Percentiles rank a stretch among this genome's conserved stretches.
These are phyloP conservation scores for Emmelina monodactyla DNA, from an alignment of 2,888 invertebrate genomes.

Conservation along the genomic window DNA sequence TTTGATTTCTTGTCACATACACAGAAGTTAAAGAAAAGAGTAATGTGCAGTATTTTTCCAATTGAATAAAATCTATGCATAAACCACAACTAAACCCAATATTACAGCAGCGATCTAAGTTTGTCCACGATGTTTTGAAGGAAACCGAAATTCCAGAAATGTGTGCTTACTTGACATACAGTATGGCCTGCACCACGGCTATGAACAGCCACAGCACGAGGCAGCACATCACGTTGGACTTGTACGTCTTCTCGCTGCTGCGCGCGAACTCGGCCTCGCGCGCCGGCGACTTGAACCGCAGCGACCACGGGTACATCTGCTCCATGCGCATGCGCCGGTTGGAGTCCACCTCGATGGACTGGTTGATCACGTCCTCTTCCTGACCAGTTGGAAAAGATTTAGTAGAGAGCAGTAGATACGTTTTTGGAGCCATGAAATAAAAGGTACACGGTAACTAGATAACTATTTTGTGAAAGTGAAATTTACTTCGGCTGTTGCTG, in stretches of 20 bases:
- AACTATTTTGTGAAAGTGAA: too few relatives aligned
- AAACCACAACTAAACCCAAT: too few relatives aligned
- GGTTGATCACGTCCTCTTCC: constrained; percentile 83
- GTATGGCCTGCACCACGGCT: constrained; percentile 77
- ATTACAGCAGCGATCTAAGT: too few relatives aligned
- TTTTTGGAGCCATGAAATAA: too few relatives aligned
- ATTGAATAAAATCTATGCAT: too few relatives aligned
- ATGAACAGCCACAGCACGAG: constrained; percentile 91
- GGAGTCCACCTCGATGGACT: constrained; percentile 87
- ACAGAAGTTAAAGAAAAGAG: too few relatives aligned
- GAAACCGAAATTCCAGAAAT: too few relatives aligned
- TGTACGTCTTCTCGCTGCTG: constrained; percentile 90
- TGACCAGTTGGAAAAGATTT: constrained; percentile 25
- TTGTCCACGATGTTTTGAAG: too few relatives aligned
- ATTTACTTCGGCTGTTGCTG: too few relatives aligned
- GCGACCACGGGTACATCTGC: constrained; percentile 86
- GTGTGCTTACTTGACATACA: constrained; percentile 73
- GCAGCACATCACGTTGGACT: constrained; percentile 93
- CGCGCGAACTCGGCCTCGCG: constrained; percentile 88
- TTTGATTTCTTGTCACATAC: too few relatives aligned
- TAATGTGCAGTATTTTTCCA: too few relatives aligned
- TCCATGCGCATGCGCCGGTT: constrained; percentile 87
- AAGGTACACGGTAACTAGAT: too few relatives aligned
- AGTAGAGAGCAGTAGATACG: not conserved
- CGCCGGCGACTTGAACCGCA: constrained; percentile 82